These are phyloP conservation scores for Clanis bilineata DNA, from an alignment of 2,888 invertebrate genomes.

Conservation along the genomic window DNA sequence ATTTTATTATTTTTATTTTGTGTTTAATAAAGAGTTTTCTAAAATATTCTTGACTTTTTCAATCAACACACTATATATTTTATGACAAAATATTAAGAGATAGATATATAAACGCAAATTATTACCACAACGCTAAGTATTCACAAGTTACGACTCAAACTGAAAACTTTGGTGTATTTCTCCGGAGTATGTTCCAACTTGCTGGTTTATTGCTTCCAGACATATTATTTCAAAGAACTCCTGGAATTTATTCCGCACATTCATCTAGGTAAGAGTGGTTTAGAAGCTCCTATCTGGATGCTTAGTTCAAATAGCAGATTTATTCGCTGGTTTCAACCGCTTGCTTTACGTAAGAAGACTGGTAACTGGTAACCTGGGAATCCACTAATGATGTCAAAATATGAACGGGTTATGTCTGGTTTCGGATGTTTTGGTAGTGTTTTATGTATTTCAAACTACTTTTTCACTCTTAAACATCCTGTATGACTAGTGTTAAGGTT, in stretches of 20 bases:
- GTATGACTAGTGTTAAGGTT: too few relatives aligned
- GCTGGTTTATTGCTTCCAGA: slow-evolving; percentile 75
- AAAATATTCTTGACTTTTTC: too few relatives aligned
- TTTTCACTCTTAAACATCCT: too few relatives aligned
- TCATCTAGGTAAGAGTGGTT: slow-evolving; percentile 68
- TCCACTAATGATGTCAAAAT: neutral
- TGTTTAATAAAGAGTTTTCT: too few relatives aligned
- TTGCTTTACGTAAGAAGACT: neutral
- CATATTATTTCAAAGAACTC: slow-evolving; percentile 80
- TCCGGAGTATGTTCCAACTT: slow-evolving; percentile 73
- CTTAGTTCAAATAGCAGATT: slow-evolving; percentile 58
- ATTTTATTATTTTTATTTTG: too few relatives aligned
- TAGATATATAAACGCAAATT: slow-evolving; percentile 48
- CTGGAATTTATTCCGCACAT: slow-evolving; percentile 69
- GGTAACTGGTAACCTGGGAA: neutral
- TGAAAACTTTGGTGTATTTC: slow-evolving; percentile 74
- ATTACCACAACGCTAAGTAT: slow-evolving; percentile 55
- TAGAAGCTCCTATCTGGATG: slow-evolving; percentile 69
- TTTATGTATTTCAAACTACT: too few relatives aligned
- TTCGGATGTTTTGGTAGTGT: too few relatives aligned
- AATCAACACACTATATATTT: too few relatives aligned
- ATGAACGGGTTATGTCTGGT: neutral
- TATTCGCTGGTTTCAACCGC: neutral
- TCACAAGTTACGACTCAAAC: slow-evolving; percentile 56
- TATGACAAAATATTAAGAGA: neutral